Evolutionary conservation across 2,113 vertebrate genomes (phyloP), one percentile per base, ranked within the genome.

Genomic region (Nymphicus hollandicus): DNA sequence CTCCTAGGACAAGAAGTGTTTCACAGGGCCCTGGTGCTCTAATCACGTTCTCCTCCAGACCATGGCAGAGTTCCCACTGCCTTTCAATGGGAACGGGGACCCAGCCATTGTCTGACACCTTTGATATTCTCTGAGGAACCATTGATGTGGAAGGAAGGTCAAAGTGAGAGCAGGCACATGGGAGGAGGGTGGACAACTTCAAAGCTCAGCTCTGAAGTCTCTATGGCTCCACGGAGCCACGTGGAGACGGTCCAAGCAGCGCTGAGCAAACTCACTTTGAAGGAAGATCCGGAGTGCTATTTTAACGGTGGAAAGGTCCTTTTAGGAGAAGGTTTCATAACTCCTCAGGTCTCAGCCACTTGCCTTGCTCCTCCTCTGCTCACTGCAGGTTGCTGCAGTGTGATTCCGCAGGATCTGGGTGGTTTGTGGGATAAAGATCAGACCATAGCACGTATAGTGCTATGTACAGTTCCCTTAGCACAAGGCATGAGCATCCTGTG

Each of bases 121-220:
- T 97, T 96, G 95, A 94, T 96, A 94, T 91, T 92, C 83, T 80
- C 86, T 81, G 58, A 79, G 29, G 39, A 89, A 41, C 44, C 96
- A 86, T 88, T 97, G 93, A 46, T 73, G 64, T 53, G 60, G 33
- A 1, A 25, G 94, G 86, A 94, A 94, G 88, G 88, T 94, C 92
- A 91, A 81, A 91, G 79, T 7, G 24, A 53, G 90, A 95, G 66
- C 90, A 95, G 56, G 39, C 46, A 76, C 27, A 1, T 10, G 77
- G 64, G 55, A 86, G 37, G 53, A 89, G 65, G 52, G 41, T 91
- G 68, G 66, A 43, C 64, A 77, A 78, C 91, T 97, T 97, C 96
- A 97, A 95, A 97, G 93, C 66, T 77, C 35, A 18, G n/a, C 81
- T 93, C 89, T 85, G 84, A 87, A 90, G 76, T 80, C 33, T 53